These are phyloP conservation scores for Barbus barbus DNA, from an alignment of 2,113 vertebrate species.

Conservation along the genomic window DNA sequence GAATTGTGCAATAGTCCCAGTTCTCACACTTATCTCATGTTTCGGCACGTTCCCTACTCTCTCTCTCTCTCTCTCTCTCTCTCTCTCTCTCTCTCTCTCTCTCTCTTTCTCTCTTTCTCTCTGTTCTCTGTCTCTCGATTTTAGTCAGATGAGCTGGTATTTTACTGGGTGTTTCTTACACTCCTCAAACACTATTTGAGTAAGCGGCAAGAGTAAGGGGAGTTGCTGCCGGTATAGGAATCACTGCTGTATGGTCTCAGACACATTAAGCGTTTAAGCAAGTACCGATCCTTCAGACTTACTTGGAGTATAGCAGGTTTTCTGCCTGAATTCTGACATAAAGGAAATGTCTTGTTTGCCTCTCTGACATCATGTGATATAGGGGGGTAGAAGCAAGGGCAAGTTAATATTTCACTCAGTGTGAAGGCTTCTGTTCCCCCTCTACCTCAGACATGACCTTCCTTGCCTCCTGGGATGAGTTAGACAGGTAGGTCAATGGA, in stretches of 20 bases:
- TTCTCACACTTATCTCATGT: conserved; percentile 11
- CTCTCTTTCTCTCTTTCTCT: conserved; percentile 43
- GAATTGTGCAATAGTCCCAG: background rate
- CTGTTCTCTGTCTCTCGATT: conserved; percentile 44
- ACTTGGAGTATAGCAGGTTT: background rate
- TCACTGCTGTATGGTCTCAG: background rate
- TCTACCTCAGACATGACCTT: conserved; percentile 49
- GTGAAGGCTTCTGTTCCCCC: background rate
- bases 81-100: conserved; percentile 50
- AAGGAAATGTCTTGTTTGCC: conserved; percentile 11
- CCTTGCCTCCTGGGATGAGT: conserved; percentile 43
- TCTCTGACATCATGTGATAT: background rate
- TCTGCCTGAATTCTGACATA: conserved; percentile 9
- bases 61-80: conserved; percentile 35
- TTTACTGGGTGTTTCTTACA: conserved; percentile 63
- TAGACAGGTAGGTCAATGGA: conserved; percentile 46
- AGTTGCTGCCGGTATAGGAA: background rate
- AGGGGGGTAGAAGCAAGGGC: background rate
- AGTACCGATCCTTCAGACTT: background rate
- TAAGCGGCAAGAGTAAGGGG: conserved; percentile 29
- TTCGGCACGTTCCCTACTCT: conserved; percentile 15
- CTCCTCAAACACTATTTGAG: conserved; percentile 42
- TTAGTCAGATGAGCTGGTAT: conserved; percentile 59
- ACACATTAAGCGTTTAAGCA: background rate
- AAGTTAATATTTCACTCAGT: background rate